Conservation (phyloP, 2,888 invertebrate species). For the Caenorhabditis zanzibari region DNA sequence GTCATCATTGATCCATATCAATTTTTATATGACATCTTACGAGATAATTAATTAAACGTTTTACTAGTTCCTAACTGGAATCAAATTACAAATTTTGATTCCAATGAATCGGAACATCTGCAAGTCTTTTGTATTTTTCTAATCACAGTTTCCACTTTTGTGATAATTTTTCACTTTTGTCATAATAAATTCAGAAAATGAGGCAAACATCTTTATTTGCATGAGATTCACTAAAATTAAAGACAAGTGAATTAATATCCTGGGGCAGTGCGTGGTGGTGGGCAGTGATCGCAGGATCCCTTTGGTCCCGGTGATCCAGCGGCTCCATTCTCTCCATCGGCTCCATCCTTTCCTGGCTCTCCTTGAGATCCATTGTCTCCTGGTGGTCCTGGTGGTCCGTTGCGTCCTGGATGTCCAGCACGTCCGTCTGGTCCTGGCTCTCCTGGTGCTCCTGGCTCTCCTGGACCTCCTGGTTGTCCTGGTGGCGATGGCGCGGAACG, state of each 20-base stretch:
- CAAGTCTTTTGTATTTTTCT: too few species aligned
- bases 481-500: constrained; percentile 68
- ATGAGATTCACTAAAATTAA: constrained; percentile 46
- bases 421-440: constrained; percentile 51
- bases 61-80: too few species aligned
- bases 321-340: constrained; percentile 42
- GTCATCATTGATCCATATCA: too few species aligned
- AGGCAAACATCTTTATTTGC: constrained; percentile 38
- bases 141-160: neutral
- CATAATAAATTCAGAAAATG: neutral
- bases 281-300: constrained; percentile 69
- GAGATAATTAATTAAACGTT: too few species aligned
- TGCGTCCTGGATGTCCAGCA: constrained; percentile 39
- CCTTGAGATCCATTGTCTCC: constrained; percentile 40
- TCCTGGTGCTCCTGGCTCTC: constrained; percentile 74
- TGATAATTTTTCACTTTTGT: neutral
- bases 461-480: constrained; percentile 71
- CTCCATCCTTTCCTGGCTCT: constrained; percentile 33
- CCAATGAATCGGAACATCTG: too few species aligned
- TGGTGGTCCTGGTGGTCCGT: constrained; percentile 37
- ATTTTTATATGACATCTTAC: too few species aligned
- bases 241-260: constrained; percentile 46
- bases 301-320: constrained; percentile 39
- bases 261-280: constrained; percentile 69
- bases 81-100: too few species aligned